phyloP scores from a whole-genome alignment of 2,797 vertebrate genomes.

The Peromyscus eremicus region DNA sequence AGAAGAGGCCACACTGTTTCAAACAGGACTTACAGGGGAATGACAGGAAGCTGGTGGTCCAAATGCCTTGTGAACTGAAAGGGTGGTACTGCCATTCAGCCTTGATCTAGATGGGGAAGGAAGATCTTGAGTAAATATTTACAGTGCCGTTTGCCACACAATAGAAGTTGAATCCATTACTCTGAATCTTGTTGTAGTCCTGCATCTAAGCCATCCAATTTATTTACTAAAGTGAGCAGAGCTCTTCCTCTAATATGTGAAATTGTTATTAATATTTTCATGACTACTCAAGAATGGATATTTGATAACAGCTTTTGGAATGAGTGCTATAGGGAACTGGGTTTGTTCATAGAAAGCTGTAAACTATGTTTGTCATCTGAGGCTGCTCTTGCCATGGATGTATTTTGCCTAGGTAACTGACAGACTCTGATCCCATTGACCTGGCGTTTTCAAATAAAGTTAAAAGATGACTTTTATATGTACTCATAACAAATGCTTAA shows the following conservation, averaged over 20 bases:
- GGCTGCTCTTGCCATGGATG: background rate
- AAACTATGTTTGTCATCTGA: background rate
- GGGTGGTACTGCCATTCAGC: background rate
- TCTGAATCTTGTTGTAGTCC: constrained; percentile 17
- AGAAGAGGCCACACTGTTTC: background rate
- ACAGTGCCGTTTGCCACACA: background rate
- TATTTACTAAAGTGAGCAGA: constrained; percentile 48
- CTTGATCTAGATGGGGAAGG: background rate
- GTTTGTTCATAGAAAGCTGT: background rate
- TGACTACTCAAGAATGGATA: background rate
- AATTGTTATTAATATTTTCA: background rate
- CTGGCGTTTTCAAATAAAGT: constrained; percentile 31
- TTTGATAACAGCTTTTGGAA: background rate
- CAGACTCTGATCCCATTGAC: background rate
- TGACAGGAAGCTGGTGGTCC: background rate
- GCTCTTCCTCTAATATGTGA: constrained; percentile 38
- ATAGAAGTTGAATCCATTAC: constrained; percentile 5
- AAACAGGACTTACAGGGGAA: constrained; percentile 38
- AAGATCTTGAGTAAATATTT: constrained; percentile 45
- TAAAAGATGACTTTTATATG: background rate
- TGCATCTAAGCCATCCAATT: background rate
- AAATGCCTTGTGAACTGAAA: constrained; percentile 10
- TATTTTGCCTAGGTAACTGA: background rate
- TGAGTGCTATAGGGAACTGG: background rate
- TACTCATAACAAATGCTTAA: constrained; percentile 35